A percentile compares a stretch with the other conserved stretches of the same genome.
Evolutionary conservation across 2,113 vertebrate species (phyloP).

Genomic region (Suricata suricatta): DNA sequence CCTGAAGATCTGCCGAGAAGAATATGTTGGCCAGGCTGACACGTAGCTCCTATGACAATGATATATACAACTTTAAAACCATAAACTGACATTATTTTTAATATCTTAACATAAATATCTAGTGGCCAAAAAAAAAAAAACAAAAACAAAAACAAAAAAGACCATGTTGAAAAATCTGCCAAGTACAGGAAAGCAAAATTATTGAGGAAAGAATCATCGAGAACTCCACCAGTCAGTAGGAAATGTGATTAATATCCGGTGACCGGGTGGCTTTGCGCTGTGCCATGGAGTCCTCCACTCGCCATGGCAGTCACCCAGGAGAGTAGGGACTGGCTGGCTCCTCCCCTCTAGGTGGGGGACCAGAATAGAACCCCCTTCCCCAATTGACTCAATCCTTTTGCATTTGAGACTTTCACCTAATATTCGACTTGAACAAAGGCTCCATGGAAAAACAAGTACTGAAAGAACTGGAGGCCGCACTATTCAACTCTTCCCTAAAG

Average conservation of each 20-base stretch:
- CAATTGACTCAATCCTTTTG: not conserved
- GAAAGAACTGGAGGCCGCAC: not conserved
- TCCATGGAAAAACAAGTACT: not conserved
- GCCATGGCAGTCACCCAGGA: accelerated
- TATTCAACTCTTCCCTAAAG: not conserved
- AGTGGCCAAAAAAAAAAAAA: not conserved
- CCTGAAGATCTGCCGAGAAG: not conserved
- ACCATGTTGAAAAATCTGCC: not conserved
- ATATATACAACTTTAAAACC: not conserved
- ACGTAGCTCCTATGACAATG: not conserved
- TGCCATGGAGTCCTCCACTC: accelerated
- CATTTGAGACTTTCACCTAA: not conserved
- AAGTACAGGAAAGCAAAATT: not conserved
- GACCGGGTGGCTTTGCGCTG: not conserved
- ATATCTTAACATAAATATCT: not conserved
- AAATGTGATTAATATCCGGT: not conserved
- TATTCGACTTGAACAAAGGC: not conserved
- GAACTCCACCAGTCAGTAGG: not conserved
- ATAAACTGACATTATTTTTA: not conserved
- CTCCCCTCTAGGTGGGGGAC: not conserved
- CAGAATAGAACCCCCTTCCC: not conserved
- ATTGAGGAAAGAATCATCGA: not conserved
- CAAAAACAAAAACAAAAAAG: not conserved
- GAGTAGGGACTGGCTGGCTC: accelerated
- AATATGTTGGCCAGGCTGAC: not conserved